Evolutionary conservation across 2,888 invertebrate genomes (phyloP), one percentile per base, ranked within the genome.

Genomic region (Calameuta filiformis): DNA sequence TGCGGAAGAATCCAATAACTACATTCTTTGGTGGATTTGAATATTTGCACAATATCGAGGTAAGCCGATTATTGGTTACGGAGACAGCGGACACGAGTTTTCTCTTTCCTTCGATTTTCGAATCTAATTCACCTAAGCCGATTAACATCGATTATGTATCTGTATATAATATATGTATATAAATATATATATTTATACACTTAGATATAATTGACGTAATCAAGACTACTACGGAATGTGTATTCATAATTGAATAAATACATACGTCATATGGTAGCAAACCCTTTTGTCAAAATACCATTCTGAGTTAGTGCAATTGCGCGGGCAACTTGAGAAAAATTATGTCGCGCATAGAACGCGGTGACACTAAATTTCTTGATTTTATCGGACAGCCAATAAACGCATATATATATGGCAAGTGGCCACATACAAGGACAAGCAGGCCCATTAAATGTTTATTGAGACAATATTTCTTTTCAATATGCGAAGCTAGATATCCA

Each of bases 1-100:
- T 75, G 78, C 81, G 71, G 77, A 77, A 85, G 89, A 90, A 89
- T 90, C 87, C 89, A 90, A 90, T 90, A 90, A 88, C 87, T 86
- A 86, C 87, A 90, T 90, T 90, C 90, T 88, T 85, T 79, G 74
- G 81, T 84, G 79, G 81, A 83, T 79, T 76, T 82, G 82, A 83
- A 80, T 85, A 85, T 88, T 84, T 85, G 82, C 86, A 85, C 86
- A 85, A 87, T 85, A 82, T 77, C 78, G 80, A 83, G 76, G 77
- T 80, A 79, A 81, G 77, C 77, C 76, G 37, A 31, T 71, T 71
- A 33, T 34, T 23, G 71, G 23, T 23, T 56, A 56, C 56, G 56
- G 56, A 56, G 56, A 56, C 56, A 56, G 56, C 56, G 56, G 56
- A 56, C 56, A 9, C 56, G 56, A 23, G 15, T 56, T 23, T 56